These are phyloP conservation scores for Oplegnathus fasciatus DNA, from an alignment of 2,113 vertebrate genomes.

Conservation along the genomic window DNA sequence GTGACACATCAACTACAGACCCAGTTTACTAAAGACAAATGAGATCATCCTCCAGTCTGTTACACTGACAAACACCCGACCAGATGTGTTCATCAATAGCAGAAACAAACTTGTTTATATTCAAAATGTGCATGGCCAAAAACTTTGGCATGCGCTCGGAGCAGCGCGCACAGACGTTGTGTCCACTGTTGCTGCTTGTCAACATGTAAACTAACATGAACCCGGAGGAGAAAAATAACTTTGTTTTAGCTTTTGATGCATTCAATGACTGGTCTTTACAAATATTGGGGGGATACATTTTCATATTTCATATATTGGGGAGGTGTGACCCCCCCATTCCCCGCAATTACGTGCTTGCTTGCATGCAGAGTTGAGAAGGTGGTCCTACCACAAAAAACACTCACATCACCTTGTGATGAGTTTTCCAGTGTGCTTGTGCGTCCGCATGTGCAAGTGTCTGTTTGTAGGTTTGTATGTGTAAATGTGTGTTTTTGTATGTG, in stretches of 20 bases:
- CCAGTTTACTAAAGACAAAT: not conserved
- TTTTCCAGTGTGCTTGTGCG: not conserved
- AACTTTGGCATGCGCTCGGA: too few species aligned
- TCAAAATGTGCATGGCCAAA: too few species aligned
- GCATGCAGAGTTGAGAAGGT: not conserved
- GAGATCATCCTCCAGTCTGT: not conserved
- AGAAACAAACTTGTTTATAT: not conserved
- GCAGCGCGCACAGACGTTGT: too few species aligned
- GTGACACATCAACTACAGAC: not conserved
- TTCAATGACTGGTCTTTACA: too few species aligned
- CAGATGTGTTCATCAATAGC: not conserved
- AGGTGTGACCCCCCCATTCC: too few species aligned
- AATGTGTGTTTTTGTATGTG: conserved; percentile 45
- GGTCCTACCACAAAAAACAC: not conserved
- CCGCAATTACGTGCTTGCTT: not conserved
- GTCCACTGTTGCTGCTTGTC: too few species aligned
- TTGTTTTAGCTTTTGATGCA: too few species aligned
- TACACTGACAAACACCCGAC: not conserved
- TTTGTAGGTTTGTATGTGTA: conserved; percentile 28
- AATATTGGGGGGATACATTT: not conserved
- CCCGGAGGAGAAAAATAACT: too few species aligned
- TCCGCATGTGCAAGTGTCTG: not conserved
- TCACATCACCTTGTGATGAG: not conserved
- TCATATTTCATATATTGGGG: not conserved
- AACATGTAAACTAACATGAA: too few species aligned